A percentile compares a stretch with the other conserved stretches of the same genome.
Evolutionary conservation across 2,113 vertebrate species (phyloP).

Genomic region (Hippocampus mohnikei): DNA sequence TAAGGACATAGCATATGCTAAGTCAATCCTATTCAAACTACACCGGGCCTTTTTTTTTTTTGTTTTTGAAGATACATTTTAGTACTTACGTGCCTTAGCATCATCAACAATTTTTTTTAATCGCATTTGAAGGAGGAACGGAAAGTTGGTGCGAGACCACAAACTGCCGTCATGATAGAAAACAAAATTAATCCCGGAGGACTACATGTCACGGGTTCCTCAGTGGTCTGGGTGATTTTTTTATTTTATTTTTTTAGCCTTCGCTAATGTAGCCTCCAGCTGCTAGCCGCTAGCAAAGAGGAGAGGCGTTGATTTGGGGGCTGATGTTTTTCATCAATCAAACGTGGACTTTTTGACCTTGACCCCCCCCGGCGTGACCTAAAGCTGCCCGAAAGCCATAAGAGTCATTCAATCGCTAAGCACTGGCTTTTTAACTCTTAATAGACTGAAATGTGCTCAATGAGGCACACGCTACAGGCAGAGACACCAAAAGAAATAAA

Average conservation of each 20-base stretch:
- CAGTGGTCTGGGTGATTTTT: not conserved
- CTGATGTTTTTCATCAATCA: slow-evolving; percentile 3
- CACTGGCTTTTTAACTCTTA: not conserved
- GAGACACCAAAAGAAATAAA: not conserved
- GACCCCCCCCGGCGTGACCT: not conserved
- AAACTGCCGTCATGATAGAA: not conserved
- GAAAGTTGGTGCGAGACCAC: not conserved
- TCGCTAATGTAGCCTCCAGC: not conserved
- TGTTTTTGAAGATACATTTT: not conserved
- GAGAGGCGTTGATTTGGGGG: not conserved
- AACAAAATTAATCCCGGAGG: not conserved
- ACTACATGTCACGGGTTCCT: not conserved
- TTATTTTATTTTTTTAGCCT: too few relatives aligned
- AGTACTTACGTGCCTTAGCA: not conserved
- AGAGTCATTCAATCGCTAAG: not conserved
- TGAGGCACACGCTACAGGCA: not conserved
- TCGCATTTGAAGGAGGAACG: not conserved
- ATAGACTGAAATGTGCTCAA: slow-evolving; percentile 1
- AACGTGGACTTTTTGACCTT: not conserved
- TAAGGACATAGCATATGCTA: not conserved
- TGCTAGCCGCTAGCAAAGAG: not conserved
- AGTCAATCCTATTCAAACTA: not conserved
- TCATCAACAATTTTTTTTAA: not conserved
- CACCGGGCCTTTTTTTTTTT: too few relatives aligned
- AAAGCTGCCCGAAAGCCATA: not conserved